Percentiles rank a stretch among this genome's conserved stretches.
Conservation (phyloP, 1,140 invertebrate genomes). For the Oryzaephilus surinamensis region DNA sequence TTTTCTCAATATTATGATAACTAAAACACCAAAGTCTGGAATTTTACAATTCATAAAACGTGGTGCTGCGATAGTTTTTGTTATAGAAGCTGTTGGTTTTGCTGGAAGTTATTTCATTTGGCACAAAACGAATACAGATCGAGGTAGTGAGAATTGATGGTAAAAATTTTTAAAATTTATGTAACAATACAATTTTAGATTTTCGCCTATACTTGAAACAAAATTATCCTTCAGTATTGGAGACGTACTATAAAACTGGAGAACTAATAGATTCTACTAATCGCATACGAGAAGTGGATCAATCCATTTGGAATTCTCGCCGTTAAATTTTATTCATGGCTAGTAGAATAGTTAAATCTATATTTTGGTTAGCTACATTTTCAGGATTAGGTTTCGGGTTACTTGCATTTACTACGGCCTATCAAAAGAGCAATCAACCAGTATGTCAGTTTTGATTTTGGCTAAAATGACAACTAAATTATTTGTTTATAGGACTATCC, state of each 20-base stretch:
- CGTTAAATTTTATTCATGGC: constrained; percentile 38
- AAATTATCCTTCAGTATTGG: constrained; percentile 47
- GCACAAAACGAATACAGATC: constrained; percentile 48
- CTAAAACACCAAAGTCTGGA: no score
- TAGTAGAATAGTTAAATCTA: constrained; percentile 39
- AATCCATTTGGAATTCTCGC: constrained; percentile 38
- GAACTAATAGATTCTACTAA: constrained; percentile 39
- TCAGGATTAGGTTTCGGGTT: constrained; percentile 43
- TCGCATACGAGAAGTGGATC: constrained; percentile 41
- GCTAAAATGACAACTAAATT: neutral
- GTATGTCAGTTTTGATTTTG: constrained; percentile 2
- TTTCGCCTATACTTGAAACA: constrained; percentile 47
- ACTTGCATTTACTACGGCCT: constrained; percentile 3
- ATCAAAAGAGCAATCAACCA: constrained; percentile 2
- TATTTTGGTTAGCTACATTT: constrained; percentile 45
- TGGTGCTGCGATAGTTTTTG: constrained; percentile 40
- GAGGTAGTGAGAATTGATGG: constrained; percentile 38
- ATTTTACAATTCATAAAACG: constrained; percentile 40
- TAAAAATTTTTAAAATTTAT: constrained; percentile 2
- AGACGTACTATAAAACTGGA: constrained; percentile 49
- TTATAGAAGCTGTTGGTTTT: constrained; percentile 43
- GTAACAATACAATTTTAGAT: constrained; percentile 34
- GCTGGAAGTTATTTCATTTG: constrained; percentile 45
- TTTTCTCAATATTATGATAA: no score
- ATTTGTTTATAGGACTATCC: constrained; percentile 23